Conservation (phyloP, 2,888 invertebrate genomes). For the Norana najaformis region DNA sequence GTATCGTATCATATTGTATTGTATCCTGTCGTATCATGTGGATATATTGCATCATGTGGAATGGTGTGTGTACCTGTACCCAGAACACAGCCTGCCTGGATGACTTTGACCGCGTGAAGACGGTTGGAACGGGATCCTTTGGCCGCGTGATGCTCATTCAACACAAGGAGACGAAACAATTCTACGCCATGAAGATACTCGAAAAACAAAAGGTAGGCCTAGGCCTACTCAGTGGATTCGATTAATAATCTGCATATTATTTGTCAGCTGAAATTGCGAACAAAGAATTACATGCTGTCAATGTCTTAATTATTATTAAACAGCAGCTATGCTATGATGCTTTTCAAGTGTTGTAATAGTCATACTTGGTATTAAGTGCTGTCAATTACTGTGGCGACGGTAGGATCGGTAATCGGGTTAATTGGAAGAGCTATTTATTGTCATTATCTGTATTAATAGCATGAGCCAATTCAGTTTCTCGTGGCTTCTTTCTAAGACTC, state of each 20-base stretch:
- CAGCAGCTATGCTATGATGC: too few species aligned
- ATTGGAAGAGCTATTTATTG: background rate
- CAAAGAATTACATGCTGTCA: background rate
- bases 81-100: constrained; percentile 91
- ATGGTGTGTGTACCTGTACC: background rate
- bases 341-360: too few species aligned
- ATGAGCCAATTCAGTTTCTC: background rate
- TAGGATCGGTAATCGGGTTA: too few species aligned
- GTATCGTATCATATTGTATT: too few species aligned
- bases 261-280: too few species aligned
- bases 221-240: too few species aligned
- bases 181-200: constrained; percentile 99
- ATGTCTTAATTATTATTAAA: background rate
- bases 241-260: too few species aligned
- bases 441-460: background rate
- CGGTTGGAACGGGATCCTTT: constrained; percentile 97
- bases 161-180: constrained; percentile 93
- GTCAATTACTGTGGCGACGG: too few species aligned
- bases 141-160: constrained; percentile 99
- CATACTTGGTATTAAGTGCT: too few species aligned
- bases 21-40: too few species aligned
- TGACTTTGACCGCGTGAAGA: constrained; percentile 98
- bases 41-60: too few species aligned
- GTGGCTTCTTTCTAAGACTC: background rate
- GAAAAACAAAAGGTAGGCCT: constrained; percentile 95